Base-by-base conservation (phyloP, 2,888 invertebrate genomes). In the Lasioglossum villosulum region DNA sequence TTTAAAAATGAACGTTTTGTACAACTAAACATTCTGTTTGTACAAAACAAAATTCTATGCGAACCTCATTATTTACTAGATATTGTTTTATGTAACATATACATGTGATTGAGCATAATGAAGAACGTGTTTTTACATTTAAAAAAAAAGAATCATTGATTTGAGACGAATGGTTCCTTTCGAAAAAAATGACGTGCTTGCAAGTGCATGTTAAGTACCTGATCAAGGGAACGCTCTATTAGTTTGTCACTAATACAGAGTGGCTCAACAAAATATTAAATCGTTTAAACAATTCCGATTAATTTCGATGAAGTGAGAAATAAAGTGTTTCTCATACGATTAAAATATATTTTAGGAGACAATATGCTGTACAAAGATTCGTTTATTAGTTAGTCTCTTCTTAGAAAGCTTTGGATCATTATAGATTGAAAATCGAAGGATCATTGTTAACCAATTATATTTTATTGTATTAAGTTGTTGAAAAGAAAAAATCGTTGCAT, bases 141-240 rank as follows among this genome's bases (percentile, higher is more conserved):
- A 34, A 45, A 71, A 74, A n/a, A 52, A 52, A 52, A n/a, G 42
- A 52, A 56, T 56, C 37, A 75, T 80, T 19, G 27, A 39, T 75
- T 80, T 27, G 48, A 78, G 75, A 48, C 14, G 14, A 75, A 37
- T 59, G 34, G 34, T 72, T 72, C 72, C 23, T 66, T 71, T 72
- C 52, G 42, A 59, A 84, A n/a, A 30, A 34, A 16, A 56, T 68
- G 63, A 86, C 75, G 78, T 52, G 72, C 80, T 73, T 68, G 80
- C 72, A 59, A 86, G 73, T 82, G 75, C 82, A 86, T 63, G 75
- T 86, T 82, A 70, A 86, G 93, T 93, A 93, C 91, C 92, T 93
- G 93, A 93, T 90, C 86, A 90, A 90, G 74, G 87, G 76, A 86
- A 82, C 87, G 85, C 84, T 87, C 52, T 83, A 73, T 82, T 37